Evolutionary conservation across 1,140 invertebrate species (phyloP), one percentile per base, ranked within the genome.

Genomic region (Eueides isabella): DNA sequence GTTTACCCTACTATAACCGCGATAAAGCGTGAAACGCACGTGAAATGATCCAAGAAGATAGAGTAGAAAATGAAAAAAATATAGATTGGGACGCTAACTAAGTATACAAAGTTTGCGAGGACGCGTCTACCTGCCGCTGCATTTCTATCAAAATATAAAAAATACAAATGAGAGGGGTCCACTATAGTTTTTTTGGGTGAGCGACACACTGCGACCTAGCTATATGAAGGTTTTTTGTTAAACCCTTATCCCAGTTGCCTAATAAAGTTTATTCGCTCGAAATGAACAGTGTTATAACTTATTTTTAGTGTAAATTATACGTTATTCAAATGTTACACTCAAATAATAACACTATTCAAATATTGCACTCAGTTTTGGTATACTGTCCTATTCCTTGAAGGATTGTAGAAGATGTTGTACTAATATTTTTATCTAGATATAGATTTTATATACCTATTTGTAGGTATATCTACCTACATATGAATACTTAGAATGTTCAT

Each of bases 231-330:
- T 89, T 91, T 90, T 90, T 78, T 85, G 78, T 84, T 73, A 85
- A 86, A 89, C 87, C 81, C 87, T 90, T 90, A 86, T 86, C 81
- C 85, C 81, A 88, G 80, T 90, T 85, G 89, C 85, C 81, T 85
- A 86, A 92, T 92, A 91, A 92, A 92, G 80, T 91, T 91, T 90
- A 92, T 92, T 90, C 84, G 87, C 82, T 71, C 80, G 61, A 75
- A 68, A 66, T 31, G 68, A 79, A 85, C 66, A 83, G 68, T 44
- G 77, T 78, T 85, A 77, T 72, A 85, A 74, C 85, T 73, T 33
- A 30, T 1, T 63, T 68, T 55, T 33, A 9, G n/a, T 68, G 61
- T 28, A 75, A 16, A 31, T 19, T 65, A 26, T 67, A 23, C 6
- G 33, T 31, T 33, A 19, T 35, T 41, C n/a, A n/a, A n/a, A n/a